Evolutionary conservation across 2,888 invertebrate species (phyloP).

Genomic region (Erebia palarica): DNA sequence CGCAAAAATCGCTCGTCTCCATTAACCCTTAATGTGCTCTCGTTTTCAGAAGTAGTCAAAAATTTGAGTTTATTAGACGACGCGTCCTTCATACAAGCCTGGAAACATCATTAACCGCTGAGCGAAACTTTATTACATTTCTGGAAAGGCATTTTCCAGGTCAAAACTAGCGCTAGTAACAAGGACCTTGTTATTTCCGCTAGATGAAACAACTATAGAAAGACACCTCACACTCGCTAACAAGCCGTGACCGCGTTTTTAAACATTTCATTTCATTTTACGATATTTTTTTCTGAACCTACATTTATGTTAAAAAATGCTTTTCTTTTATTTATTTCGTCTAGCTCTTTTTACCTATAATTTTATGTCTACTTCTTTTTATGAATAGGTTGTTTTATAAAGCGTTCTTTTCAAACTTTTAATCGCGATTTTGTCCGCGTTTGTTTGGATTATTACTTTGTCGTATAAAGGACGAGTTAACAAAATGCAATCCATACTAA

Average conservation of each 20-base stretch:
- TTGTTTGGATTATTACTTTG: too few relatives aligned
- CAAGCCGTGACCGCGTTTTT: slow-evolving; percentile 42
- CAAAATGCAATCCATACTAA: too few relatives aligned
- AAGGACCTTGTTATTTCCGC: slow-evolving; percentile 44
- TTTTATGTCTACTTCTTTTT: background rate
- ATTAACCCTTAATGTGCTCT: background rate
- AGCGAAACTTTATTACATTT: slow-evolving; percentile 32
- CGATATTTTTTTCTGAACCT: slow-evolving; percentile 17
- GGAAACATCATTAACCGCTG: slow-evolving; percentile 28
- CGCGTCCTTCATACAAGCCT: slow-evolving; percentile 6
- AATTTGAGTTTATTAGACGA: slow-evolving; percentile 7
- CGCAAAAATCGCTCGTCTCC: background rate
- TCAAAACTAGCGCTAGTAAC: slow-evolving; percentile 35
- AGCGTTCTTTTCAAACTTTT: too few relatives aligned
- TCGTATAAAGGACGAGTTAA: too few relatives aligned
- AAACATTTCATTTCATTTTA: slow-evolving; percentile 36
- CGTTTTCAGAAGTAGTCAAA: slow-evolving; percentile 9
- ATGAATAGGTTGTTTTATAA: background rate
- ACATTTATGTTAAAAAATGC: slow-evolving; percentile 24
- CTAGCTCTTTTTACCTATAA: background rate
- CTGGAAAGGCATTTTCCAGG: slow-evolving; percentile 36
- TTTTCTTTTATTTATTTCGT: background rate
- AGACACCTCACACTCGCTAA: slow-evolving; percentile 42
- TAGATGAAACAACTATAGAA: slow-evolving; percentile 37
- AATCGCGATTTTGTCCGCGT: too few relatives aligned